These are phyloP conservation scores for Melanostoma scalare DNA, from an alignment of 2,888 invertebrate genomes.

Conservation along the genomic window DNA sequence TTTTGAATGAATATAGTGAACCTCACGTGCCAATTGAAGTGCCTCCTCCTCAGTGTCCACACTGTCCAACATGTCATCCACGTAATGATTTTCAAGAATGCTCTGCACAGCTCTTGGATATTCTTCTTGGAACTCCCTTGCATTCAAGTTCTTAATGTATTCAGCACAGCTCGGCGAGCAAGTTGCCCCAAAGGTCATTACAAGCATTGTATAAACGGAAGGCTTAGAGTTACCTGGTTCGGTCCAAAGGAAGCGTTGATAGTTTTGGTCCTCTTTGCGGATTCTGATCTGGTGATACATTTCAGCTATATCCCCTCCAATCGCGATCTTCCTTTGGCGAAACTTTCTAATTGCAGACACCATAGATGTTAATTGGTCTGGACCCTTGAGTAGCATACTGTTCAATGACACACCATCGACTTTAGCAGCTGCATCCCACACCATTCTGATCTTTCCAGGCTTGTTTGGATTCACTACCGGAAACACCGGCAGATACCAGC, in stretches of 20 bases:
- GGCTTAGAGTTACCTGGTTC: neutral
- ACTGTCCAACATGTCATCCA: too few relatives aligned
- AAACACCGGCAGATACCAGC: slow-evolving; percentile 75
- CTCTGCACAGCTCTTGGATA: too few relatives aligned
- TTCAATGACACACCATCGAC: slow-evolving; percentile 74
- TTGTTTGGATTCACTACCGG: slow-evolving; percentile 53
- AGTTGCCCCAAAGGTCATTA: too few relatives aligned
- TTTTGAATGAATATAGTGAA: neutral
- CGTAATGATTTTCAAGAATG: too few relatives aligned
- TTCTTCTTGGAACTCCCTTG: too few relatives aligned
- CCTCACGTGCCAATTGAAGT: neutral
- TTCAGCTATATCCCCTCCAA: slow-evolving; percentile 75
- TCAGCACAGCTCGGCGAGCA: too few relatives aligned
- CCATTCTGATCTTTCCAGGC: too few relatives aligned
- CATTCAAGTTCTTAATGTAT: too few relatives aligned
- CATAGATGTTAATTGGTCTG: slow-evolving; percentile 74
- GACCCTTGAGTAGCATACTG: slow-evolving; percentile 75
- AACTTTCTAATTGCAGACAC: slow-evolving; percentile 36
- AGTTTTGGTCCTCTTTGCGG: slow-evolving; percentile 74
- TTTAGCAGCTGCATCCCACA: slow-evolving; percentile 75
- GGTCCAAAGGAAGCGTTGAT: slow-evolving; percentile 75
- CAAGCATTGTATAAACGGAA: too few relatives aligned
- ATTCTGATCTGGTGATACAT: slow-evolving; percentile 74
- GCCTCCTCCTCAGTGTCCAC: too few relatives aligned
- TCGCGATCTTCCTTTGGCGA: slow-evolving; percentile 74